These are phyloP conservation scores for Ditylenchus dipsaci DNA, from an alignment of 1,140 invertebrate genomes.

Conservation along the genomic window DNA sequence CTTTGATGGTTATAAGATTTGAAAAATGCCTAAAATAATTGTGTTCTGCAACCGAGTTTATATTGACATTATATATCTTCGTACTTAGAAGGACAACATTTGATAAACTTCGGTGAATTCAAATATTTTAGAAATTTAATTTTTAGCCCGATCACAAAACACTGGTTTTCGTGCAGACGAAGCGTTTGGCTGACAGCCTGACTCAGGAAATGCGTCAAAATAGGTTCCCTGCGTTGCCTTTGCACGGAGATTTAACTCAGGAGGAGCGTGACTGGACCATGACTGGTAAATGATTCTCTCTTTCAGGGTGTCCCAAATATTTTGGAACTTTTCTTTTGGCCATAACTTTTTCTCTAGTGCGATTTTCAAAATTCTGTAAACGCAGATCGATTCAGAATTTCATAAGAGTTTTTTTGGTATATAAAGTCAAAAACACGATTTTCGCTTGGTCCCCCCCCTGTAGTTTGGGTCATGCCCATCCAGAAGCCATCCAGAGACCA, in stretches of 20 bases:
- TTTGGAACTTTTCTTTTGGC: background rate
- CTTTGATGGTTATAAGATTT: background rate
- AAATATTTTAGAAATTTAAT: too few species aligned
- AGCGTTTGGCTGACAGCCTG: constrained; percentile 88
- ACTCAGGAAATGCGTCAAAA: constrained; percentile 83
- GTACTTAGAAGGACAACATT: too few species aligned
- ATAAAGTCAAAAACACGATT: too few species aligned
- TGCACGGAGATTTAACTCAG: constrained; percentile 64
- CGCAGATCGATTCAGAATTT: too few species aligned
- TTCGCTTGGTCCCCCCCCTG: too few species aligned
- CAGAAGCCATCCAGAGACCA: too few species aligned
- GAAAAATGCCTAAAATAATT: background rate
- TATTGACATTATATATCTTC: too few species aligned
- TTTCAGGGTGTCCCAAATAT: background rate
- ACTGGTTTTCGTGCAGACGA: constrained; percentile 94
- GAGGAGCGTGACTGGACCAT: constrained; percentile 63
- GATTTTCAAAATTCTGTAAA: too few species aligned
- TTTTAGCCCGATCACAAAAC: constrained; percentile 46
- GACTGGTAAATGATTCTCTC: constrained; percentile 23
- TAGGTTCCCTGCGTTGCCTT: constrained; percentile 66
- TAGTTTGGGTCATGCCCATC: too few species aligned
- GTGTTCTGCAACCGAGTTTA: background rate
- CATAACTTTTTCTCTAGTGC: too few species aligned
- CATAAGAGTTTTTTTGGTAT: too few species aligned
- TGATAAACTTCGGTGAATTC: too few species aligned